These are phyloP conservation scores for Pogonocherus hispidulus DNA, from an alignment of 2,888 invertebrate genomes.

Conservation along the genomic window DNA sequence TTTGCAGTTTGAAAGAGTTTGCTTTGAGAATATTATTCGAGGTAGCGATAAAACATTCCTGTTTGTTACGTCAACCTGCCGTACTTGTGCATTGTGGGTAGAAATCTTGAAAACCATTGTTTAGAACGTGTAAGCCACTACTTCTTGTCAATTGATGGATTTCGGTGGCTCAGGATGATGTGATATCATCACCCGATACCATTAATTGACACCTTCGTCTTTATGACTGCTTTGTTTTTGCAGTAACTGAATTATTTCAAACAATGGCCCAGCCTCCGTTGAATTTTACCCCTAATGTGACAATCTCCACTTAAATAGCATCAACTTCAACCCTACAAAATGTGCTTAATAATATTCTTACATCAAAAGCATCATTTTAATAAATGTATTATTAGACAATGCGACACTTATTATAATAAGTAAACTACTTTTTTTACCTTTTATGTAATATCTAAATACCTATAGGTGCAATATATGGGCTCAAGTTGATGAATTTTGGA, in stretches of 20 bases:
- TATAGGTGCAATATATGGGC: constrained; percentile 51
- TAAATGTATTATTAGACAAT: constrained; percentile 57
- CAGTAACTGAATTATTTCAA: constrained; percentile 51
- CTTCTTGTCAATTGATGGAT: constrained; percentile 57
- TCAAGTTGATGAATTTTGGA: constrained; percentile 45
- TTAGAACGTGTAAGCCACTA: constrained; percentile 50
- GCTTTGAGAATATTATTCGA: not conserved
- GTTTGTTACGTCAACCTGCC: not conserved
- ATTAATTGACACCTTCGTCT: constrained; percentile 56
- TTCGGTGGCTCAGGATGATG: constrained; percentile 67
- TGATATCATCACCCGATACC: constrained; percentile 63
- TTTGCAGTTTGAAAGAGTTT: not conserved
- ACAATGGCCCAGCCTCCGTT: constrained; percentile 66
- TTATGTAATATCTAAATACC: constrained; percentile 40
- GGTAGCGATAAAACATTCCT: constrained; percentile 7
- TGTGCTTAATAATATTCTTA: constrained; percentile 52
- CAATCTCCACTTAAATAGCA: constrained; percentile 31
- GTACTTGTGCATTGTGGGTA: constrained; percentile 42
- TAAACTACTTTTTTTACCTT: constrained; percentile 52
- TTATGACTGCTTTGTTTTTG: constrained; percentile 17
- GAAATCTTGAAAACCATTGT: constrained; percentile 61
- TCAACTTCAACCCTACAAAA: constrained; percentile 47
- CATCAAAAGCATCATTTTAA: constrained; percentile 59
- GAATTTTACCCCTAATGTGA: constrained; percentile 51
- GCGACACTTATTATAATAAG: constrained; percentile 57